Conservation (phyloP, 2,888 invertebrate genomes). For the Caenorhabditis sp. region DNA sequence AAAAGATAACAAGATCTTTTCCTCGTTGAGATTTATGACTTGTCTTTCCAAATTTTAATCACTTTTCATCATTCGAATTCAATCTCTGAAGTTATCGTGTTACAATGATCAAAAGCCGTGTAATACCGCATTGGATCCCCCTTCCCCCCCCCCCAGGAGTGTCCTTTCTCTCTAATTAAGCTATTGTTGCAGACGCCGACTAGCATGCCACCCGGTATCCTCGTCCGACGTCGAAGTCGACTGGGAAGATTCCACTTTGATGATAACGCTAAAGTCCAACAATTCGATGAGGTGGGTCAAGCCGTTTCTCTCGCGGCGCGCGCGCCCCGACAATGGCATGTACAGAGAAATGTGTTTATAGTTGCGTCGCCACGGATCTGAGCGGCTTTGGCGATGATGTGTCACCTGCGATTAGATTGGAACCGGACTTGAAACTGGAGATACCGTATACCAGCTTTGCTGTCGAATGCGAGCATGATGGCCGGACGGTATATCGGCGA, state of each 20-base stretch:
- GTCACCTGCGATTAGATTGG: slow-evolving; percentile 39
- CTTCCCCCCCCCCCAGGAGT: too few relatives aligned
- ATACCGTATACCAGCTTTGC: slow-evolving; percentile 48
- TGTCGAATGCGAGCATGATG: slow-evolving; percentile 49
- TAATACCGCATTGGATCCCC: too few relatives aligned
- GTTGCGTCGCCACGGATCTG: slow-evolving; percentile 53
- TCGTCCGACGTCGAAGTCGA: slow-evolving; percentile 46
- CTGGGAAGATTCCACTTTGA: slow-evolving; percentile 30
- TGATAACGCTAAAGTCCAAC: slow-evolving; percentile 29
- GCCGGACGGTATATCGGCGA: slow-evolving; percentile 19
- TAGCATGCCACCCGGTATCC: slow-evolving; percentile 37
- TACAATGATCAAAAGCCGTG: too few relatives aligned
- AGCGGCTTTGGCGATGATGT: slow-evolving; percentile 34
- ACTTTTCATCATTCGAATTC: background rate
- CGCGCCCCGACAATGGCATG: slow-evolving; percentile 13
- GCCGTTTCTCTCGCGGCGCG: slow-evolving; percentile 5
- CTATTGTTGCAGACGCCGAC: slow-evolving; percentile 29
- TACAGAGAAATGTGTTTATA: slow-evolving; percentile 34
- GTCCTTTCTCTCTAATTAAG: background rate
- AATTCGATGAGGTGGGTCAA: slow-evolving; percentile 42
- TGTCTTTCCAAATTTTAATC: background rate
- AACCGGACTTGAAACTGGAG: slow-evolving; percentile 43
- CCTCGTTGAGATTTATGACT: slow-evolving; percentile 11
- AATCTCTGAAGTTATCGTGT: too few relatives aligned
- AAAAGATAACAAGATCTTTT: slow-evolving; percentile 40